Base-by-base conservation (phyloP, 1,140 invertebrate genomes). In the Akabosia matsudoensis region DNA sequence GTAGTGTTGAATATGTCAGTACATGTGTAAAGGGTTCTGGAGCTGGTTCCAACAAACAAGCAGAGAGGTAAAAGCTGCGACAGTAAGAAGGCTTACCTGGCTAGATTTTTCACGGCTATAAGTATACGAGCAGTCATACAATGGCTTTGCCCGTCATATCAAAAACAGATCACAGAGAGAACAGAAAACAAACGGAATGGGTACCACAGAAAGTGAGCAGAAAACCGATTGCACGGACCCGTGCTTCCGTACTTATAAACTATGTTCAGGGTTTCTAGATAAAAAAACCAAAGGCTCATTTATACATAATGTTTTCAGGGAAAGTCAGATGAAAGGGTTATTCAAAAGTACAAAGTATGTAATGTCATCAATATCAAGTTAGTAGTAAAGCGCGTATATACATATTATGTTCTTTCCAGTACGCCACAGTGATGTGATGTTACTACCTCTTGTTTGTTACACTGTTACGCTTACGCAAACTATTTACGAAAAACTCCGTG, bases 1-100 rank as follows among this genome's bases (percentile, higher is more conserved):
- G 78, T 79, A 77, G 74, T 77, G 76, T 77, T 77, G 76, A 74
- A 72, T 77, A 77, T 77, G 76, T 77, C 51, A 72, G 45, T 73
- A 77, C 76, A 77, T 77, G 72, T 77, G 76, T 77, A 77, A 70
- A 71, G 76, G 72, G 71, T 71, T 77, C 72, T 77, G 61, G 52
- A 30, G 76, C 72, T 79, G 74, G 78, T 79, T 75, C 78, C 22
- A 67, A 30, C 61, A 30, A 30, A 67, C 61, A 67, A 16, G 61
- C 30, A 30, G 26, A 30, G 22, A 24, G 31, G n/a, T 30, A 22
- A 18, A 45, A 45, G 37, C 18, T 10, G 37, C 37, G 54, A 56
- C 13, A 13, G 54, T n/a, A 22, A 56, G 54, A 56, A 22, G 24
- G 54, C 54, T 56, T 56, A 56, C 54, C 54, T 56, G 54, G 54